phyloP scores from a whole-genome alignment of 2,113 vertebrate genomes.

The Mus musculus region GRCm39 chr2:157841501-157842000 shows the following conservation, averaged over 20 bases:
- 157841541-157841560: conserved; percentile 60
- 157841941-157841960: background rate
- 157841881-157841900: conserved; percentile 45
- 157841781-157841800: conserved; percentile 57
- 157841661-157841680: conserved; percentile 76
- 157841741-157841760: conserved; percentile 72
- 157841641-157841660: conserved; percentile 84
- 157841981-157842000: conserved; percentile 47
- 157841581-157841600: conserved; percentile 67
- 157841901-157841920: conserved; percentile 5
- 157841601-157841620: conserved; percentile 79
- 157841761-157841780: conserved; percentile 65
- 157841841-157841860: conserved; percentile 32
- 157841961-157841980: background rate
- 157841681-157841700: conserved; percentile 76
- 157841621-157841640: conserved; percentile 81
- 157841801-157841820: conserved; percentile 32
- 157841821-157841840: background rate
- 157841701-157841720: conserved; percentile 73
- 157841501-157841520: background rate
- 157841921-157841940: conserved; percentile 39
- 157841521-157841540: conserved; percentile 13
- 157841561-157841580: conserved; percentile 68
- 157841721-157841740: background rate
- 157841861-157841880: background rate